Evolutionary conservation across 2,113 vertebrate species (phyloP).

Genomic region (human (Homo sapiens)): DNA sequence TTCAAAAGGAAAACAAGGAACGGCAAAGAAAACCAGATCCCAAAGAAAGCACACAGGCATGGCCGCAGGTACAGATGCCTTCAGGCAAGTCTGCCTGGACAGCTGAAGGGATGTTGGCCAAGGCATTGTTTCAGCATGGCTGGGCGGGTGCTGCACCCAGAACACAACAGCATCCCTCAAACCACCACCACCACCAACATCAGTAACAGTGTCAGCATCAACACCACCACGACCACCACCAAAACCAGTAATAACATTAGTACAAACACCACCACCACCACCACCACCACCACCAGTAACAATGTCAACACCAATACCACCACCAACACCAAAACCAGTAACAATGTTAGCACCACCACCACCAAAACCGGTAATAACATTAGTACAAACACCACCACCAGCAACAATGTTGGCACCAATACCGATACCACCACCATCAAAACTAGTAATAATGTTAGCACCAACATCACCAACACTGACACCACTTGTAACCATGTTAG

Average conservation of each 20-base stretch:
- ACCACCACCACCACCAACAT: background rate
- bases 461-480: no score
- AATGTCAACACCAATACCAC: no score
- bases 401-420: no score
- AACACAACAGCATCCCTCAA: accelerated
- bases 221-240: background rate
- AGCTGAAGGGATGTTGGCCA: accelerated
- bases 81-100: no score
- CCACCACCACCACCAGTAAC: background rate
- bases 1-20: background rate
- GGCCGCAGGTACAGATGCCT: background rate
- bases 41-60: background rate
- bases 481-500: no score
- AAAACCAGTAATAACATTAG: no score
- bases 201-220: no score
- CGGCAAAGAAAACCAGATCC: background rate
- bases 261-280: background rate
- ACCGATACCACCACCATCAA: background rate
- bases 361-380: no score
- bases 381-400: no score
- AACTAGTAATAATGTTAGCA: no score
- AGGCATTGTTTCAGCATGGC: background rate
- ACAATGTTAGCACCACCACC: no score
- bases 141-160: background rate
- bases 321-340: no score